Percentiles rank a stretch among this genome's conserved stretches.
Conservation (phyloP, 2,888 invertebrate genomes). For the Chloroclystis v-ata region DNA sequence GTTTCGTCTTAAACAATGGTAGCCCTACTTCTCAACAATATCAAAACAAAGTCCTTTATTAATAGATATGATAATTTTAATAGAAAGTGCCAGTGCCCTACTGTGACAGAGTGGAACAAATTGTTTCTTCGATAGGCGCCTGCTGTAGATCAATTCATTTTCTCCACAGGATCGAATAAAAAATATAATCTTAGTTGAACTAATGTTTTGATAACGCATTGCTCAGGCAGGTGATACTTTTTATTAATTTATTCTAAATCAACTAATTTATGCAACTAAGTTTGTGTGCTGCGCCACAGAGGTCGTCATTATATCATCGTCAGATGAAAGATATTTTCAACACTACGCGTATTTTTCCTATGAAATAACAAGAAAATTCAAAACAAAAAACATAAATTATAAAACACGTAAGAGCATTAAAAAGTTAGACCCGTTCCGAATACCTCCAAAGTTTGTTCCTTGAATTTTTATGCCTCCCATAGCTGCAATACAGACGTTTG, state of each 20-base stretch:
- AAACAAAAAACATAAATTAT: slow-evolving; percentile 29
- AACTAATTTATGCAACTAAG: no score
- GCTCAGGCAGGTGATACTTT: slow-evolving; percentile 13
- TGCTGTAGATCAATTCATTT: slow-evolving; percentile 57
- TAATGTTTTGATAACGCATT: slow-evolving; percentile 18
- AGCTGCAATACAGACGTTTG: slow-evolving; percentile 65
- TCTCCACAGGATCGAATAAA: slow-evolving; percentile 14
- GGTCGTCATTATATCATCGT: no score
- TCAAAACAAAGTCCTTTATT: slow-evolving; percentile 48
- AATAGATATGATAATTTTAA: slow-evolving; percentile 71
- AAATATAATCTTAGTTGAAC: slow-evolving; percentile 17
- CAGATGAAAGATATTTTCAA: no score
- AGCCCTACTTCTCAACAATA: slow-evolving; percentile 35
- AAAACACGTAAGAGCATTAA: slow-evolving; percentile 38
- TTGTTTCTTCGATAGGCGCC: slow-evolving; percentile 50
- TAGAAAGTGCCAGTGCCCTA: slow-evolving; percentile 70
- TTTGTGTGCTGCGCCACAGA: no score
- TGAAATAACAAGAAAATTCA: slow-evolving; percentile 10
- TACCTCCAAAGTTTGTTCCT: slow-evolving; percentile 52
- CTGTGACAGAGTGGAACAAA: slow-evolving; percentile 72
- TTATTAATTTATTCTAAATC: neutral
- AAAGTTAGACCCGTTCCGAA: slow-evolving; percentile 42
- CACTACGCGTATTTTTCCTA: neutral
- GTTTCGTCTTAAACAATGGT: slow-evolving; percentile 26
- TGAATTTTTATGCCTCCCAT: slow-evolving; percentile 69